Evolutionary conservation across 2,113 vertebrate species (phyloP), one percentile per base, ranked within the genome.

Genomic region (Cyprinodon variegatus): DNA sequence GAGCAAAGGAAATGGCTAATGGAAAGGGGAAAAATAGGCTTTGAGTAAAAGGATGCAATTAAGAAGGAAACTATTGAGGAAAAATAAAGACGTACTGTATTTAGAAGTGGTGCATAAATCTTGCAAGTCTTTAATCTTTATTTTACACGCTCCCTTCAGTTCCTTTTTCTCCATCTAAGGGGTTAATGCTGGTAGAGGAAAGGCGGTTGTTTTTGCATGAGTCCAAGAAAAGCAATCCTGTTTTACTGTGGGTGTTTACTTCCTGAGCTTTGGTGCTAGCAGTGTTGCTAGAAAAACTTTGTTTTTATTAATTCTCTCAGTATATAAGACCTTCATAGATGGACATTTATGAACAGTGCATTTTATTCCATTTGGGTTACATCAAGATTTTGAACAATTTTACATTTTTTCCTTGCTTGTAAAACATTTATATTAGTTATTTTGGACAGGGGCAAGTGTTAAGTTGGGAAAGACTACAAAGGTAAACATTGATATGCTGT

Each of bases 31-130:
- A 83, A 86, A 82, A 83, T 79, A 65, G 85, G 75, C 86, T 84
- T 86, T 91, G 65, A 79, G 79, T 82, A 79, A 88, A 86, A 90
- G 90, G 90, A 91, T 90, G 90, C 88, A 92, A 92, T 93, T 92
- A 93, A 90, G 86, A 85, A 83, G 85, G 79, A 84, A 83, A 76
- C 88, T 79, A 86, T 85, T 87, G 82, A 71, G 65, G 68, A 61
- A 80, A 78, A 78, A 91, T 86, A 91, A 90, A 92, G 89, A 87
- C 92, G 90, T 92, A 91, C 92, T 91, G 90, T 91, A 92, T 92
- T 89, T 88, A 86, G 86, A 90, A 79, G 87, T 72, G 87, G 70
- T 70, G 48, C 70, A 85, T 91, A 91, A 93, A 92, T 93, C 89
- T 75, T 78, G 84, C 64, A 69, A 48, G 80, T 83, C 85, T 84